Evolutionary conservation across 2,797 vertebrate species (phyloP).

Genomic region (Acipenser ruthenus): DNA sequence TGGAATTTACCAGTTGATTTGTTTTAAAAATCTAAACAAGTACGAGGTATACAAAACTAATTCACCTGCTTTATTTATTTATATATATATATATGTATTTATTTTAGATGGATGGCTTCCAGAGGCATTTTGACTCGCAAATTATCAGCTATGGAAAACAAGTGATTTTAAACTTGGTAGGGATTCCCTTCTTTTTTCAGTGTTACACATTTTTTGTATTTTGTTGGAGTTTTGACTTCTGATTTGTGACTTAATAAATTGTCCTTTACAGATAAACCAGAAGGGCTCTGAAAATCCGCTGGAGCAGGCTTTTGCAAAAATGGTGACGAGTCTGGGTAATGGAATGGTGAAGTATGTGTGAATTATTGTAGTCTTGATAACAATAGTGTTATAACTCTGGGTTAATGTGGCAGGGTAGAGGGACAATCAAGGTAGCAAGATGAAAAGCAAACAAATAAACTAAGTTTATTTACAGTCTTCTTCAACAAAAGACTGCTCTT

Average conservation of each 20-base stretch:
- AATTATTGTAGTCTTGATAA: not conserved
- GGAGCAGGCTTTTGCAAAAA: constrained; percentile 78
- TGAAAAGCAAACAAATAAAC: no score
- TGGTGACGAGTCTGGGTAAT: constrained; percentile 77
- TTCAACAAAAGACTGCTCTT: no score
- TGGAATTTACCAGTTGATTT: no score
- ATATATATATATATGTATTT: not conserved
- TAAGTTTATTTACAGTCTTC: no score
- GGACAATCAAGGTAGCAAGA: no score
- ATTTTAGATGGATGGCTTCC: constrained; percentile 84
- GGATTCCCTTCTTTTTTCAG: constrained; percentile 23
- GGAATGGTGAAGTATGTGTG: constrained; percentile 78
- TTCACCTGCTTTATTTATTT: no score
- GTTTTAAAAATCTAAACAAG: no score
- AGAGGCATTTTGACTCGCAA: constrained; percentile 94
- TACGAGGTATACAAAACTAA: no score
- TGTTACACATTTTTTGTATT: constrained; percentile 6
- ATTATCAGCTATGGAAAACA: constrained; percentile 90
- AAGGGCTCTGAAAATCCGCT: constrained; percentile 91
- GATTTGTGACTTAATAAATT: not conserved
- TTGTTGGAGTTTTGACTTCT: not conserved
- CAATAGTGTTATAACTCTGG: no score
- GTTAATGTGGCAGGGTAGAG: no score
- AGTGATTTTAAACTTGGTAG: constrained; percentile 86
- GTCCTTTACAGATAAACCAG: constrained; percentile 74